Percentiles rank a stretch among this genome's conserved stretches.
Evolutionary conservation across 2,888 invertebrate genomes (phyloP).

Genomic region (Pachycephus smyrnensis): DNA sequence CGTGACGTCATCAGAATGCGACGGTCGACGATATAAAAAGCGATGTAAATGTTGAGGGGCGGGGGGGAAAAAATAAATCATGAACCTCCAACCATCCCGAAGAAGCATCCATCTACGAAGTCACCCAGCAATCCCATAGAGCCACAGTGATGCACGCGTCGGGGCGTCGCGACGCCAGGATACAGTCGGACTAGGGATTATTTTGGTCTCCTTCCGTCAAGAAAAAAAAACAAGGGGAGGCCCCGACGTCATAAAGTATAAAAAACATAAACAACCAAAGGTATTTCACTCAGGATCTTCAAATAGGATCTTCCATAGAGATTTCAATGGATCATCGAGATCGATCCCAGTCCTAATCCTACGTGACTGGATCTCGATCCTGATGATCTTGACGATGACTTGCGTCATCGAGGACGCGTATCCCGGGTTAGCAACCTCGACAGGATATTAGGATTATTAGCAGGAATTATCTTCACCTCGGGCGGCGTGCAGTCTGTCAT

Average conservation of each 20-base stretch:
- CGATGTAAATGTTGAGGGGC: not conserved
- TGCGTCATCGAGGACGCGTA: not conserved
- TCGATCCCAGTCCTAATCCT: conserved; percentile 18
- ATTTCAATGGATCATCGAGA: not conserved
- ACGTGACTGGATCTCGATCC: not conserved
- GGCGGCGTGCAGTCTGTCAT: not conserved
- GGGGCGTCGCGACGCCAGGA: not conserved
- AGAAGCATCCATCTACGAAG: not conserved
- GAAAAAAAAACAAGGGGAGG: not conserved
- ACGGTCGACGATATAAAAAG: not conserved
- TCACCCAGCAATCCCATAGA: not conserved
- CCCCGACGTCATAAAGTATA: no score
- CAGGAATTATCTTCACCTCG: not conserved
- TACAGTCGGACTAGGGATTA: no score
- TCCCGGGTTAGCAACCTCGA: not conserved
- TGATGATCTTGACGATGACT: conserved; percentile 1
- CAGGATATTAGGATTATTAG: not conserved
- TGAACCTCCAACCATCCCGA: not conserved
- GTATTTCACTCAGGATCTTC: not conserved
- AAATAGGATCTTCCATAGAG: not conserved
- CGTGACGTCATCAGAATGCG: conserved; percentile 9
- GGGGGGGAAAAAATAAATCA: conserved; percentile 2
- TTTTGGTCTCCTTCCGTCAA: no score
- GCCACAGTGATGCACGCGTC: not conserved
- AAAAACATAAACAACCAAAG: no score